Evolutionary conservation across 2,888 invertebrate species (phyloP).

Genomic region (Rapana venosa): DNA sequence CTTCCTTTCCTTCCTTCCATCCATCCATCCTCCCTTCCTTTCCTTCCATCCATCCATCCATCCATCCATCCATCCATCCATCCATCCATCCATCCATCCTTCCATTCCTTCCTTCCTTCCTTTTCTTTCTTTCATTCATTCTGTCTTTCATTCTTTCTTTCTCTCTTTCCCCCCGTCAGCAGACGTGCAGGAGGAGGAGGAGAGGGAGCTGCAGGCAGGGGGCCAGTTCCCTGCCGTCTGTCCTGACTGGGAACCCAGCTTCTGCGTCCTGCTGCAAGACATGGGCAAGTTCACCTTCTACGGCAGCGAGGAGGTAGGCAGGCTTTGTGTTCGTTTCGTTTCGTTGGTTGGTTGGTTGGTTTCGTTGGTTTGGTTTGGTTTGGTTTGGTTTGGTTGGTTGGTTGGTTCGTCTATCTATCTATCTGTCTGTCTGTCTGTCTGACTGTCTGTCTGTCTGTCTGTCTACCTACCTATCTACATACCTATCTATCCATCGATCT

Average conservation of each 20-base stretch:
- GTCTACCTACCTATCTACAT: no score
- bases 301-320: not conserved
- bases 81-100: no score
- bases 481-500: no score
- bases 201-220: not conserved
- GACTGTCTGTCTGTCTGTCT: no score
- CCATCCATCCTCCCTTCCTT: no score
- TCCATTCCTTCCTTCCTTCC: not conserved
- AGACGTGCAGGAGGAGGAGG: not conserved
- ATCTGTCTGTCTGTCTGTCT: not conserved
- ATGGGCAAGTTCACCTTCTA: slow-evolving; percentile 29
- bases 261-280: slow-evolving; percentile 20
- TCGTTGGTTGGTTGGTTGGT: not conserved
- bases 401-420: not conserved
- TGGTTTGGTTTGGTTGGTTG: not conserved
- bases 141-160: not conserved
- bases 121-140: not conserved
- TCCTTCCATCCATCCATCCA: no score
- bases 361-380: not conserved
- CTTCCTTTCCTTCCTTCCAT: no score
- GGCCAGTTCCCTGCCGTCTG: not conserved
- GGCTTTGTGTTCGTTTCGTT: not conserved
- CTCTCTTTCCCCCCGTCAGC: not conserved
- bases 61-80: not conserved
- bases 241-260: not conserved